Evolutionary conservation across 2,888 invertebrate species (phyloP).

Genomic region (Gymnocheta viridis): DNA sequence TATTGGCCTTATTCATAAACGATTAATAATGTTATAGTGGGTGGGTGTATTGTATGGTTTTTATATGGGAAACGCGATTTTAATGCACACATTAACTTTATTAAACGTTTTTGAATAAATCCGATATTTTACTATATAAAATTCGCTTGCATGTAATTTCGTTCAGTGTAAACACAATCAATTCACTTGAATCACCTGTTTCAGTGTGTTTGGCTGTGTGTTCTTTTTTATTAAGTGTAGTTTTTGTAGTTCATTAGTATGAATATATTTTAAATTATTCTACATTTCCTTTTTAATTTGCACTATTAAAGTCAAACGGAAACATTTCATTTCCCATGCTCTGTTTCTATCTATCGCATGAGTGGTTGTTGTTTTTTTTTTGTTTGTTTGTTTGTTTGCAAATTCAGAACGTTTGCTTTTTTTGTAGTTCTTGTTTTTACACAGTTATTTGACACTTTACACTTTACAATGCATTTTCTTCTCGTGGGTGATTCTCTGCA

Average conservation of each 20-base stretch:
- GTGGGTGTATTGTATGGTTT: too few relatives aligned
- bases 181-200: slow-evolving; percentile 51
- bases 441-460: slow-evolving; percentile 35
- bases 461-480: neutral
- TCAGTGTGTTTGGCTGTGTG: slow-evolving; percentile 20
- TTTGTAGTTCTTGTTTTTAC: neutral
- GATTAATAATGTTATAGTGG: too few relatives aligned
- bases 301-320: slow-evolving; percentile 63
- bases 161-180: slow-evolving; percentile 4
- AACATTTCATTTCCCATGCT: slow-evolving; percentile 64
- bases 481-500: neutral
- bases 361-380: neutral
- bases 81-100: too few relatives aligned
- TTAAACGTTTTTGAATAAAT: too few relatives aligned
- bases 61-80: too few relatives aligned
- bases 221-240: slow-evolving; percentile 1
- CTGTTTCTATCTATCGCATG: slow-evolving; percentile 29
- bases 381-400: neutral
- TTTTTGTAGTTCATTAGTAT: slow-evolving; percentile 36
- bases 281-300: slow-evolving; percentile 66
- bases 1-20: too few relatives aligned
- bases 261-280: slow-evolving; percentile 52
- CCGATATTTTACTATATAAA: neutral
- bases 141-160: neutral
- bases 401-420: neutral